phyloP scores from a whole-genome alignment of 2,113 vertebrate genomes.

The Porphyrio hochstetteri region DNA sequence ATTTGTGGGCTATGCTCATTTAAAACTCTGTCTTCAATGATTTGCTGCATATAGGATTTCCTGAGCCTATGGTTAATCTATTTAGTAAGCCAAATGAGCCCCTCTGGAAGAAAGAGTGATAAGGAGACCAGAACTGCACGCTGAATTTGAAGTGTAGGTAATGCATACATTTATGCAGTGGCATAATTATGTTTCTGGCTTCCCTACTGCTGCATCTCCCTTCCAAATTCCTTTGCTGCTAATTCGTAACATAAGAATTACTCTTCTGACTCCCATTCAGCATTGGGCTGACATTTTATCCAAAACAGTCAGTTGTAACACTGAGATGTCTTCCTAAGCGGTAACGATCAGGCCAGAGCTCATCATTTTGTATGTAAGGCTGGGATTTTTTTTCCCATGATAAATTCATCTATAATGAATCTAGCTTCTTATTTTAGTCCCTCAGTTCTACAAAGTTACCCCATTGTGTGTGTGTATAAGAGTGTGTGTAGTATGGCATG shows the following conservation, averaged over 20 bases:
- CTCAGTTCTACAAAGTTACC: neutral
- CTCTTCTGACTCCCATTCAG: neutral
- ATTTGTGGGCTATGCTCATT: neutral
- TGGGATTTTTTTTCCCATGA: neutral
- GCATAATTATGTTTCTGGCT: neutral
- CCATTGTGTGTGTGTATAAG: neutral
- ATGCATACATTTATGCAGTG: neutral
- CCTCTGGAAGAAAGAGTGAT: neutral
- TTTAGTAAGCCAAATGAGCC: neutral
- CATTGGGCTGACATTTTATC: neutral
- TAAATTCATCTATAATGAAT: neutral
- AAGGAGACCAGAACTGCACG: neutral
- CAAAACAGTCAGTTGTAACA: neutral
- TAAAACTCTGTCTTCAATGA: neutral
- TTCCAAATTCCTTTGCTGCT: neutral
- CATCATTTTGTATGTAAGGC: neutral
- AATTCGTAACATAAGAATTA: neutral
- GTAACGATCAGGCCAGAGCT: neutral
- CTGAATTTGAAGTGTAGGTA: neutral
- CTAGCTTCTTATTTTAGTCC: neutral
- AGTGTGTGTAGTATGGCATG: neutral
- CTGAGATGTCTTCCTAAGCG: neutral
- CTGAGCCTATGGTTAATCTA: neutral
- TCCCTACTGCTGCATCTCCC: rapidly evolving
- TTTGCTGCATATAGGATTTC: neutral